Evolutionary conservation across 2,888 invertebrate species (phyloP).

Genomic region (Eupeodes luniger): DNA sequence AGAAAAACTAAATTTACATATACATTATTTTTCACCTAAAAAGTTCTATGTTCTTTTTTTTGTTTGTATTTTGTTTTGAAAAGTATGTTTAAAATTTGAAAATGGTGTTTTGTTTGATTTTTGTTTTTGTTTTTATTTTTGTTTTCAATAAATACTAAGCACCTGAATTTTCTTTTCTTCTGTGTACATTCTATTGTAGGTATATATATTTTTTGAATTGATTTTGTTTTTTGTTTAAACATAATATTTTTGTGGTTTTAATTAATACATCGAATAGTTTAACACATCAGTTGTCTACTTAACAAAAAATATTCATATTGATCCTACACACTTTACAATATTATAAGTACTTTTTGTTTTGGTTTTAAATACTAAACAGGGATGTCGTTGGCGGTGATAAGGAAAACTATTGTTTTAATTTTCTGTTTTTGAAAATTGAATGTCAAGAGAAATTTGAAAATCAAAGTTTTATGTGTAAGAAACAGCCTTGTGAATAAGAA

Average conservation of each 20-base stretch:
- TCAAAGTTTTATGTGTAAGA: slow-evolving; percentile 47
- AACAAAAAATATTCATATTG: slow-evolving; percentile 45
- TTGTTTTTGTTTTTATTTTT: slow-evolving; percentile 36
- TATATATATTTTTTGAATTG: slow-evolving; percentile 4
- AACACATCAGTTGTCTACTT: slow-evolving; percentile 66
- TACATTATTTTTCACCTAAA: slow-evolving; percentile 64
- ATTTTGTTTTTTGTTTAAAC: slow-evolving; percentile 39
- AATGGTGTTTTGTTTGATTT: slow-evolving; percentile 31
- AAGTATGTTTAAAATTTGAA: slow-evolving; percentile 48
- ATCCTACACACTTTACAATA: slow-evolving; percentile 64
- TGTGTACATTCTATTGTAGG: slow-evolving; percentile 72
- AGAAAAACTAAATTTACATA: slow-evolving; percentile 72
- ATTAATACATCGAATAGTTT: slow-evolving; percentile 56
- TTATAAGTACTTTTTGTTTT: slow-evolving; percentile 12
- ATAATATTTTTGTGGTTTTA: slow-evolving; percentile 48
- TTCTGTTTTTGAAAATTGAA: slow-evolving; percentile 1
- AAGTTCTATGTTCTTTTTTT: slow-evolving; percentile 40
- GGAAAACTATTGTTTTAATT: slow-evolving; percentile 6
- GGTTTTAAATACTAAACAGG: slow-evolving; percentile 19
- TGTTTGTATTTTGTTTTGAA: slow-evolving; percentile 63
- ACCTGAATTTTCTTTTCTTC: slow-evolving; percentile 68
- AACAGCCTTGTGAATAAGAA: slow-evolving; percentile 71
- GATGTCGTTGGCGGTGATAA: slow-evolving; percentile 43
- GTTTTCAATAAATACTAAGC: slow-evolving; percentile 73
- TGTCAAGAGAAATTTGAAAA: slow-evolving; percentile 13